Evolutionary conservation across 1,140 invertebrate species (phyloP).

Genomic region (Gonioctena quinquepunctata): DNA sequence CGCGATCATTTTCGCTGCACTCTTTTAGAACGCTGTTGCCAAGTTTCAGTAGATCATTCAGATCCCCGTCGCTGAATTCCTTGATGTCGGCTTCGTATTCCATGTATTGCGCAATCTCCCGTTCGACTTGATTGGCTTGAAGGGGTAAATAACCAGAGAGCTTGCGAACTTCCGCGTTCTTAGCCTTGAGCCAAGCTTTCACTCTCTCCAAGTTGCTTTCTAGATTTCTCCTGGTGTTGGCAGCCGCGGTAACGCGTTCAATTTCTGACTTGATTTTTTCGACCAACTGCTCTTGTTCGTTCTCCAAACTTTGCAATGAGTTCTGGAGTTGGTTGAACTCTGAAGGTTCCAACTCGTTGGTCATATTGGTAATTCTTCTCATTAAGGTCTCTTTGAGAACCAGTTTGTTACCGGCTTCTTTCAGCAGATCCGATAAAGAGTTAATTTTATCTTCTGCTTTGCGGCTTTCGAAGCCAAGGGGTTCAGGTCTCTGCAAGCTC

Average conservation of each 20-base stretch:
- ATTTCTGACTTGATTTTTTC: constrained; percentile 74
- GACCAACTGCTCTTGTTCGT: constrained; percentile 74
- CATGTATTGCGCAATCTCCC: constrained; percentile 75
- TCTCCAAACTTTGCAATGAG: constrained; percentile 65
- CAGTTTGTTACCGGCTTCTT: constrained; percentile 84
- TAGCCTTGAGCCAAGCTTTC: constrained; percentile 76
- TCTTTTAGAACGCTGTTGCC: constrained; percentile 77
- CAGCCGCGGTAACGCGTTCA: constrained; percentile 67
- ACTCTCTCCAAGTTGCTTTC: constrained; percentile 78
- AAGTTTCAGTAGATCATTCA: constrained; percentile 77
- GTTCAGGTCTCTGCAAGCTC: constrained; percentile 67
- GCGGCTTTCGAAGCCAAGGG: constrained; percentile 75
- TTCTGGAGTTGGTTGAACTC: constrained; percentile 75
- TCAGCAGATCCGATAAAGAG: constrained; percentile 71
- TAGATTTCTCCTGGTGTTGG: constrained; percentile 73
- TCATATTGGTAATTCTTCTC: constrained; percentile 80
- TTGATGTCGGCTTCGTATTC: constrained; percentile 75
- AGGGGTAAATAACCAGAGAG: constrained; percentile 75
- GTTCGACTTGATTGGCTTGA: constrained; percentile 73
- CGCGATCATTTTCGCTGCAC: constrained; percentile 73
- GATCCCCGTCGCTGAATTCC: constrained; percentile 74
- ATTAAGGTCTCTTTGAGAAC: constrained; percentile 79
- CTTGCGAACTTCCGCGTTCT: constrained; percentile 76
- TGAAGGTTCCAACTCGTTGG: constrained; percentile 79
- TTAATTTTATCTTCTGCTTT: constrained; percentile 73